Conservation (phyloP, 2,113 vertebrate genomes). For the Neoarius graeffei region DNA sequence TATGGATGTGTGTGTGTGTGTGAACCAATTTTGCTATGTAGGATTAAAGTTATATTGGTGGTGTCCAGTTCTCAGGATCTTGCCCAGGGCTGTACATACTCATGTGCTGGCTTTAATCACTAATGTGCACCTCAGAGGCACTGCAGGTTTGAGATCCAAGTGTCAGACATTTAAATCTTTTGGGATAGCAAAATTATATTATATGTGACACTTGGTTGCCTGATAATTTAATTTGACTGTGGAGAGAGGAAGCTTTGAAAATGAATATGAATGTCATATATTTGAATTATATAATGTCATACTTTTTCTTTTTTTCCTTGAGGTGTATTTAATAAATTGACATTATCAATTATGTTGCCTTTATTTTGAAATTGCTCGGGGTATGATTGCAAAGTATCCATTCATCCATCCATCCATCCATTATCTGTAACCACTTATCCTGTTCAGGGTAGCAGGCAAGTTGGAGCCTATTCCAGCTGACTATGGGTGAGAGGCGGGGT, state of each 20-base stretch:
- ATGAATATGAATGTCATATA: neutral
- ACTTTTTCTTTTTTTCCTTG: neutral
- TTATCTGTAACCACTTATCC: too few relatives aligned
- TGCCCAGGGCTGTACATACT: neutral
- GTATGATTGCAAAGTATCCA: neutral
- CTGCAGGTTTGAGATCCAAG: neutral
- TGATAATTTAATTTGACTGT: neutral
- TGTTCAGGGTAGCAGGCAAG: too few relatives aligned
- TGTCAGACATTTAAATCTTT: neutral
- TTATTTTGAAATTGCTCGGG: neutral
- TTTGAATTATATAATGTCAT: neutral
- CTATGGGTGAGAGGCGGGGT: too few relatives aligned
- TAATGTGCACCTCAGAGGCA: neutral
- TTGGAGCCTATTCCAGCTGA: too few relatives aligned
- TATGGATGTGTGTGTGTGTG: neutral
- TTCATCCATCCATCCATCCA: too few relatives aligned
- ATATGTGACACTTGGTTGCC: neutral
- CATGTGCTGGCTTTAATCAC: neutral
- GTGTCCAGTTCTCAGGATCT: neutral
- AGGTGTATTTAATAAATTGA: neutral
- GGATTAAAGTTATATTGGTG: neutral
- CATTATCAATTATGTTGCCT: neutral
- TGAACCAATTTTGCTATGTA: neutral
- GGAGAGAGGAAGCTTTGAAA: neutral
- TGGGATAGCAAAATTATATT: neutral